Evolutionary conservation across 2,113 vertebrate species (phyloP), one percentile per base, ranked within the genome.

Genomic region (Cyanoramphus novaezelandiae): DNA sequence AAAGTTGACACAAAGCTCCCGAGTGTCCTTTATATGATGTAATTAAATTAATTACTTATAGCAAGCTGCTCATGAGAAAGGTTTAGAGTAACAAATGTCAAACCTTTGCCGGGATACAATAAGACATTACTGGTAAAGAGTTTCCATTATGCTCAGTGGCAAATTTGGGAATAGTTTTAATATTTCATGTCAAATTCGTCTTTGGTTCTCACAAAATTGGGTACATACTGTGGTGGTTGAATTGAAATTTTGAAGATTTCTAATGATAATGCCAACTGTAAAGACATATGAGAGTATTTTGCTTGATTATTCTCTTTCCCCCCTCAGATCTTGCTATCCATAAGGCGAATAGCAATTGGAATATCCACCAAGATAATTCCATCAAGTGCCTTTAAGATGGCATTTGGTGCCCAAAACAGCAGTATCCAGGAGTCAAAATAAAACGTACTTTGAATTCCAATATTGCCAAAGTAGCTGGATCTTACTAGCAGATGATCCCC

Each of bases 21-120:
- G 50, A 62, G 37, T 90, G 75, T 76, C 64, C 25, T 94, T 93
- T 83, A 91, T 62, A 62, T 82, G 50, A 93, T 68, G 27, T 94
- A 95, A 97, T 97, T 92, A 62, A 92, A 86, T 92, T 96, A 97
- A 96, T 96, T 74, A 88, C 71, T 93, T 86, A 65, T 15, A 93
- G 35, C 28, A 95, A 75, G 67, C 68, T 92, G 65, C 19, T 67
- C 29, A 69, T 77, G 83, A 92, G 82, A 88, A 28, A n/a, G 25
- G 33, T 63, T 55, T 67, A 82, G 88, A 74, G 24, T n/a, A 94
- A 69, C 49, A 90, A 90, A 91, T 86, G 89, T 92, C 63, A 93
- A 50, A 80, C 6, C 20, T 92, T 93, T 96, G 75, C 65, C 74
- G 94, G 52, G 29, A 82, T 16, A 80, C 37, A 79, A 12, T 43